phyloP scores from a whole-genome alignment of 2,888 invertebrate genomes.

The Punctoribates punctum region DNA sequence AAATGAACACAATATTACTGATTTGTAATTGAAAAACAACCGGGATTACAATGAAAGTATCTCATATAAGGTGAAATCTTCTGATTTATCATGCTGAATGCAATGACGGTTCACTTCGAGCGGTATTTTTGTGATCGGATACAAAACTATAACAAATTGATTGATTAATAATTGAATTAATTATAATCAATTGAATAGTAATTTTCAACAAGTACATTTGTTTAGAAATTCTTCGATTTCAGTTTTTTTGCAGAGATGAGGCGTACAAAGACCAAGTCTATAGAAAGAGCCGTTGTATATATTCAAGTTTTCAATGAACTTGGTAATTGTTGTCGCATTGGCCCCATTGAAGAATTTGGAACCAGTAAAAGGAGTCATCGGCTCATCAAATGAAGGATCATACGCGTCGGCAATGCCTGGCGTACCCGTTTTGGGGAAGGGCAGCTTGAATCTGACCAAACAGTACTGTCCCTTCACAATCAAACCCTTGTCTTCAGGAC shows the following conservation, averaged over 20 bases:
- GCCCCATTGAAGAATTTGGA: slow-evolving; percentile 2
- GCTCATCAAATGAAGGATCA: neutral
- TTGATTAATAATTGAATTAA: neutral
- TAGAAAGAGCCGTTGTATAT: slow-evolving; percentile 33
- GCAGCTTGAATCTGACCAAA: slow-evolving; percentile 32
- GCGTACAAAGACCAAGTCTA: slow-evolving; percentile 37
- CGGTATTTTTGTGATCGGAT: slow-evolving; percentile 40
- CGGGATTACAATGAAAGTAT: slow-evolving; percentile 1
- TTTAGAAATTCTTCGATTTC: slow-evolving; percentile 39
- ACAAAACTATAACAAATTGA: slow-evolving; percentile 26
- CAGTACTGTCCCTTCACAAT: slow-evolving; percentile 41
- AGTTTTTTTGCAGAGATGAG: slow-evolving; percentile 33
- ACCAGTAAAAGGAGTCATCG: neutral
- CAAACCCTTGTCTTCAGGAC: slow-evolving; percentile 37
- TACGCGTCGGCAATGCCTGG: neutral
- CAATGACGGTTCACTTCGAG: slow-evolving; percentile 20
- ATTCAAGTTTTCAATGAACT: slow-evolving; percentile 28
- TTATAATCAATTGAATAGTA: neutral
- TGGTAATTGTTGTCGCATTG: neutral
- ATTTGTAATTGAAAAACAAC: too few species aligned
- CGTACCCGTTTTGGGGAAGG: slow-evolving; percentile 20
- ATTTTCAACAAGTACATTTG: slow-evolving; percentile 14
- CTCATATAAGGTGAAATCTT: neutral
- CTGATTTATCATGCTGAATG: neutral
- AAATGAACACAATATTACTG: too few species aligned